phyloP scores from a whole-genome alignment of 2,113 vertebrate genomes.

The Nerophis lumbriciformis region DNA sequence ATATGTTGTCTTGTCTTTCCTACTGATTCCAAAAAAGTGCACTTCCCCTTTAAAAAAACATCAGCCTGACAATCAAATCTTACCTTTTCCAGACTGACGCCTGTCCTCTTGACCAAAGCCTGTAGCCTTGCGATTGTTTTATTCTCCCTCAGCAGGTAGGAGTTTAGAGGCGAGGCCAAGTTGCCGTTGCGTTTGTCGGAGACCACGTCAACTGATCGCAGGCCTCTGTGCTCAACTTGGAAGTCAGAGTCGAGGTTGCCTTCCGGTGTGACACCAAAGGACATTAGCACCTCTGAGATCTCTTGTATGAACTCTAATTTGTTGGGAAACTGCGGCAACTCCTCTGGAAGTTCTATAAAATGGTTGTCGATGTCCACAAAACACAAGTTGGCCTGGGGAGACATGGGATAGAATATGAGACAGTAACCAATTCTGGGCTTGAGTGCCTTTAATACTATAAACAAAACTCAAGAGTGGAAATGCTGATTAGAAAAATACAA shows the following conservation, averaged over 20 bases:
- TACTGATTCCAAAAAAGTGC: no score
- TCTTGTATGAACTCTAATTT: slow-evolving; percentile 98
- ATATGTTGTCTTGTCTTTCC: no score
- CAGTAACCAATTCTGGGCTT: not conserved
- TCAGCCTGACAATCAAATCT: slow-evolving; percentile 9
- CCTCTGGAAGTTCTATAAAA: slow-evolving; percentile 94
- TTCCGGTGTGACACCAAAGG: slow-evolving; percentile 88
- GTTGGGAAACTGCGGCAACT: slow-evolving; percentile 96
- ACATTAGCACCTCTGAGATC: slow-evolving; percentile 90
- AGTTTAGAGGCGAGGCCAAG: slow-evolving; percentile 86
- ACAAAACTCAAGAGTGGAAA: not conserved
- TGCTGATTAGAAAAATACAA: not conserved
- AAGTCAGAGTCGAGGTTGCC: slow-evolving; percentile 85
- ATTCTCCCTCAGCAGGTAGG: slow-evolving; percentile 92
- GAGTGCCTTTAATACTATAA: no score
- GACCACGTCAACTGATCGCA: slow-evolving; percentile 80
- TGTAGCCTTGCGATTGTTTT: slow-evolving; percentile 92
- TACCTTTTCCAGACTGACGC: slow-evolving; percentile 94
- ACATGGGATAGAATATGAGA: not conserved
- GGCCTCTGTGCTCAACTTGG: slow-evolving; percentile 78
- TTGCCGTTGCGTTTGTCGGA: slow-evolving; percentile 96
- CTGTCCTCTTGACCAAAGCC: slow-evolving; percentile 94
- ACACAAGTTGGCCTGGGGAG: slow-evolving; percentile 88
- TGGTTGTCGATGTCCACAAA: slow-evolving; percentile 99
- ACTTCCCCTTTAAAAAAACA: not conserved